Evolutionary conservation across 2,113 vertebrate species (phyloP).

Genomic region (Hystrix brachyura): DNA sequence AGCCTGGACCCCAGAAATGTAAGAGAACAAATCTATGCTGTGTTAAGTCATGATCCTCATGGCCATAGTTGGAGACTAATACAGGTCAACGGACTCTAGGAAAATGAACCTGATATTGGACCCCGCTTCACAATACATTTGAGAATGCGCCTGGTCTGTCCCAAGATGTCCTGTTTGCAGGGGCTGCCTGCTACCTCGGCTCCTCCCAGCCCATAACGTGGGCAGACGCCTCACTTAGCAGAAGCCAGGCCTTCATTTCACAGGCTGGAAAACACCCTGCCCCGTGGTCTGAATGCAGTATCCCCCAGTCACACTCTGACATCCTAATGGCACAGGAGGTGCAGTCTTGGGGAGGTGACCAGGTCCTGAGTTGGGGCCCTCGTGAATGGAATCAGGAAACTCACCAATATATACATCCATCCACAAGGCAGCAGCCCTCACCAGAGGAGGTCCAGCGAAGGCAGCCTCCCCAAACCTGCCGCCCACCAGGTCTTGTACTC

Average conservation of each 20-base stretch:
- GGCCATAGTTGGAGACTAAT: not conserved
- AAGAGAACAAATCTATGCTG: not conserved
- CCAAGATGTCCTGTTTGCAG: not conserved
- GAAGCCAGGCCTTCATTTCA: not conserved
- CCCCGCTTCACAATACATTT: not conserved
- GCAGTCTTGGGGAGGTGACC: not conserved
- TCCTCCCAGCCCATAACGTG: not conserved
- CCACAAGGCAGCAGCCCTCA: not conserved
- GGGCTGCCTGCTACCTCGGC: not conserved
- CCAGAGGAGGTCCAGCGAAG: not conserved
- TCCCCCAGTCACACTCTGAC: not conserved
- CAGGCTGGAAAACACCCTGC: not conserved
- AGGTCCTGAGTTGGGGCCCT: not conserved
- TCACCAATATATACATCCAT: not conserved
- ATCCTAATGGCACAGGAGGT: not conserved
- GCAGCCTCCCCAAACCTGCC: not conserved
- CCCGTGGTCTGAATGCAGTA: not conserved
- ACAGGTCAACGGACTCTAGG: not conserved
- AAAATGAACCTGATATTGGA: not conserved
- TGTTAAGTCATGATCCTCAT: not conserved
- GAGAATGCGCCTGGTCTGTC: not conserved
- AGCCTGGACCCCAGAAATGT: not conserved
- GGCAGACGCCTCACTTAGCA: not conserved
- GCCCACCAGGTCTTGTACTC: not conserved
- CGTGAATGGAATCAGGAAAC: not conserved